Evolutionary conservation across 2,888 invertebrate genomes (phyloP).

Genomic region (Liopterus haemorrhoidalis): DNA sequence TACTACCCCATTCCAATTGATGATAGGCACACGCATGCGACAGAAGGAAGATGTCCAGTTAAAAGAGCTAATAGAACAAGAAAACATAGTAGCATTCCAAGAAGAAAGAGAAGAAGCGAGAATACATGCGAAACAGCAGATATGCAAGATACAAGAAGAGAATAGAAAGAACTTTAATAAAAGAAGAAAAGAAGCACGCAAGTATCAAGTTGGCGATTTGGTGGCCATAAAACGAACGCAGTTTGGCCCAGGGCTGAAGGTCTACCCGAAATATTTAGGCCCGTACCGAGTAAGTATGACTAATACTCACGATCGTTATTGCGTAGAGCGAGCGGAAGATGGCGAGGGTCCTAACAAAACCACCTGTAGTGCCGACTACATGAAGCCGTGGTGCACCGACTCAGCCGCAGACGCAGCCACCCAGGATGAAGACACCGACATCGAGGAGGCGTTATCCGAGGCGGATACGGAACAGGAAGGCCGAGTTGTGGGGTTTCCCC

Average conservation of each 20-base stretch:
- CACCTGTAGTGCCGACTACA: no score
- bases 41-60: constrained; percentile 18
- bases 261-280: constrained; percentile 28
- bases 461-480: no score
- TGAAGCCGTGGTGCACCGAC: no score
- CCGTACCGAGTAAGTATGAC: constrained; percentile 26
- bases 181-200: constrained; percentile 19
- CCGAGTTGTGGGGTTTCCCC: no score
- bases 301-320: constrained; percentile 27
- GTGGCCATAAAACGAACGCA: constrained; percentile 29
- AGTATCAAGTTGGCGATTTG: constrained; percentile 24
- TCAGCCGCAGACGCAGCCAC: no score
- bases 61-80: constrained; percentile 20
- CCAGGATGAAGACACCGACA: no score
- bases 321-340: no score
- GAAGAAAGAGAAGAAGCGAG: constrained; percentile 18
- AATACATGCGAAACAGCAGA: constrained; percentile 19
- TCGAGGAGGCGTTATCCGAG: no score
- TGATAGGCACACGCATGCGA: constrained; percentile 23
- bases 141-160: constrained; percentile 24
- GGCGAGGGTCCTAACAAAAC: no score
- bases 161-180: constrained; percentile 15
- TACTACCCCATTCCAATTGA: constrained; percentile 18
- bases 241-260: constrained; percentile 28
- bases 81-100: constrained; percentile 18